Conservation (phyloP, 2,113 vertebrate genomes). For the Aegotheles bennettii region DNA sequence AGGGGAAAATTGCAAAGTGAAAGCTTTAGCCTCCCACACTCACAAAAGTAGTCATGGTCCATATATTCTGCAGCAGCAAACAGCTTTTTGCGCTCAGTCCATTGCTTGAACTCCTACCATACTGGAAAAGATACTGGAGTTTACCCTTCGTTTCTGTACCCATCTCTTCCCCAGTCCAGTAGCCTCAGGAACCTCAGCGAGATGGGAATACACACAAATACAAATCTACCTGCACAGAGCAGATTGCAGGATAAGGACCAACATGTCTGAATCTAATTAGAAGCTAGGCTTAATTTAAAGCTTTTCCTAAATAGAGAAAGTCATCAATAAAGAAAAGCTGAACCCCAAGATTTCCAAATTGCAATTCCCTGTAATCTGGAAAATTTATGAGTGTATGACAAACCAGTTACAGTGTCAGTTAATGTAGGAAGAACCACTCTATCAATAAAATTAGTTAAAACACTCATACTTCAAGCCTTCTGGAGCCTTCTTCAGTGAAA, state of each 20-base stretch:
- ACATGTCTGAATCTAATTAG: not conserved
- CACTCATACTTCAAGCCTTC: not conserved
- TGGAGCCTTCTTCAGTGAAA: not conserved
- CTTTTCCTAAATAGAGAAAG: not conserved
- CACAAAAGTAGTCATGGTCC: slow-evolving; percentile 8
- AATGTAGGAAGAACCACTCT: not conserved
- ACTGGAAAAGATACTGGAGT: not conserved
- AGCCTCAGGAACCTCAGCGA: not conserved
- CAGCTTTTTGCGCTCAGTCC: not conserved
- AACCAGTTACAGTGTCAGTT: not conserved
- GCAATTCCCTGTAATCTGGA: not conserved
- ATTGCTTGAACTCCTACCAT: not conserved
- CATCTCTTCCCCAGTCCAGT: not conserved
- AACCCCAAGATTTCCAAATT: not conserved
- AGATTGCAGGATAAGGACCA: not conserved
- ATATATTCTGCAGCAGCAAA: not conserved
- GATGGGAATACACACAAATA: not conserved
- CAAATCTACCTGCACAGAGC: not conserved
- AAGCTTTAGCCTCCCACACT: not conserved
- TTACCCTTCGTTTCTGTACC: not conserved
- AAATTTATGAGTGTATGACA: not conserved
- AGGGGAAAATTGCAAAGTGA: not conserved
- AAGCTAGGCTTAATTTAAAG: slow-evolving; percentile 1
- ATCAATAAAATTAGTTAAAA: not conserved
- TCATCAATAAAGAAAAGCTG: not conserved